phyloP scores from a whole-genome alignment of 2,113 vertebrate genomes.

The Elachura formosa region DNA sequence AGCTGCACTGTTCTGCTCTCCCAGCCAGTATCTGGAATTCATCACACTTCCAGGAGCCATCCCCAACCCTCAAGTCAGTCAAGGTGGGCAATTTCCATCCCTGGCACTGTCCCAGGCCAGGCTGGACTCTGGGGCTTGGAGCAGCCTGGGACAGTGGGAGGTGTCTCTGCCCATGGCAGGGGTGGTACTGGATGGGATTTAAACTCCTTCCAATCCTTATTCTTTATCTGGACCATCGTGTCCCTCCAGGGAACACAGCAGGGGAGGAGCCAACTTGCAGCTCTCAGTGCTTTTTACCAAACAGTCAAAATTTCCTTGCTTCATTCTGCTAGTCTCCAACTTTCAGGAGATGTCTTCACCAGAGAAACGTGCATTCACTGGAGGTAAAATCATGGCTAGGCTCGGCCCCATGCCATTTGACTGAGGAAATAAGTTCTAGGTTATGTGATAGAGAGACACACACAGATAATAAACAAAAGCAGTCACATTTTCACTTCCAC shows the following conservation, averaged over 20 bases:
- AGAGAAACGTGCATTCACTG: too few species aligned
- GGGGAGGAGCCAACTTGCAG: neutral
- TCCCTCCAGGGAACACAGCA: neutral
- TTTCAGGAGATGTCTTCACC: too few species aligned
- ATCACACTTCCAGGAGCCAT: neutral
- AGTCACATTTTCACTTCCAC: neutral
- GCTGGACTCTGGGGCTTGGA: neutral
- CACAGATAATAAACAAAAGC: neutral
- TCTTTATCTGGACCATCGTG: too few species aligned
- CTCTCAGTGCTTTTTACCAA: neutral
- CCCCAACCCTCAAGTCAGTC: neutral
- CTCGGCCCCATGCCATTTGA: too few species aligned
- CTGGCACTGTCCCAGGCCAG: rapidly evolving
- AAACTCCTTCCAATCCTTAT: too few species aligned
- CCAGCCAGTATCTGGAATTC: neutral
- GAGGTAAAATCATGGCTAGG: too few species aligned
- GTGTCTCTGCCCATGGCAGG: neutral
- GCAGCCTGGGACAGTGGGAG: neutral
- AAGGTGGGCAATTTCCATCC: neutral
- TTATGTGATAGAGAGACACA: too few species aligned
- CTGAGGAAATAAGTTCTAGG: too few species aligned
- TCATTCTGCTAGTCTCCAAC: too few species aligned
- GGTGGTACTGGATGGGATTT: neutral
- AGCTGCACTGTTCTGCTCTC: neutral
- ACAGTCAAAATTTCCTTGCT: too few species aligned